These are phyloP conservation scores for Tenthredo distinguenda DNA, from an alignment of 2,888 invertebrate species.

Conservation along the genomic window DNA sequence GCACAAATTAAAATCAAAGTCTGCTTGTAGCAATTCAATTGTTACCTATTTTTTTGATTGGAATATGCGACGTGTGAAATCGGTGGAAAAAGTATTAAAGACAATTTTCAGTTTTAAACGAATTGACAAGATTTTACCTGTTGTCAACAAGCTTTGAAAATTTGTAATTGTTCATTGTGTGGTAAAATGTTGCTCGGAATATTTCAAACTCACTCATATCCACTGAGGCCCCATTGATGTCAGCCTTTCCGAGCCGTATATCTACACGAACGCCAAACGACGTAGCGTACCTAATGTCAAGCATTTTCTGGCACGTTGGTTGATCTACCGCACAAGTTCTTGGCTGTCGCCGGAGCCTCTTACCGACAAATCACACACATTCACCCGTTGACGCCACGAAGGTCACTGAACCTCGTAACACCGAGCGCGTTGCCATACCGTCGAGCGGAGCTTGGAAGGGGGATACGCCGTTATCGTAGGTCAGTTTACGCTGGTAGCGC, in stretches of 20 bases:
- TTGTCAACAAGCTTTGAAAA: too few species aligned
- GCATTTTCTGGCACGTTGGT: conserved; percentile 83
- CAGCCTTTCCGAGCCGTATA: conserved; percentile 88
- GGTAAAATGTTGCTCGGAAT: too few species aligned
- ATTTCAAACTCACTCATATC: conserved; percentile 81
- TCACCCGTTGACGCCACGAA: background rate
- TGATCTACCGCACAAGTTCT: background rate
- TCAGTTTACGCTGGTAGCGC: background rate
- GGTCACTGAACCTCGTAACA: background rate
- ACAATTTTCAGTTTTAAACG: too few species aligned
- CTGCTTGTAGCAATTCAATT: conserved; percentile 50
- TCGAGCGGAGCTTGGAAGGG: background rate
- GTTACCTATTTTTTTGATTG: conserved; percentile 97
- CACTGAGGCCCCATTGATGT: conserved; percentile 82
- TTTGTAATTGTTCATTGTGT: too few species aligned
- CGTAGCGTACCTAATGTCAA: conserved; percentile 93
- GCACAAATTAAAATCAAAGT: background rate
- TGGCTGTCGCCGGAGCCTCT: background rate
- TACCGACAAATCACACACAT: background rate
- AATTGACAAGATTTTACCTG: too few species aligned
- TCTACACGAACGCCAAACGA: conserved; percentile 71
- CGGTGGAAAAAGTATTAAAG: too few species aligned
- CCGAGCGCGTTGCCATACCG: too few species aligned
- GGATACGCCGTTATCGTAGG: background rate
- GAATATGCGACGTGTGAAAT: conserved; percentile 99